These are phyloP conservation scores for Patella depressa DNA, from an alignment of 2,888 invertebrate species.

Conservation along the genomic window DNA sequence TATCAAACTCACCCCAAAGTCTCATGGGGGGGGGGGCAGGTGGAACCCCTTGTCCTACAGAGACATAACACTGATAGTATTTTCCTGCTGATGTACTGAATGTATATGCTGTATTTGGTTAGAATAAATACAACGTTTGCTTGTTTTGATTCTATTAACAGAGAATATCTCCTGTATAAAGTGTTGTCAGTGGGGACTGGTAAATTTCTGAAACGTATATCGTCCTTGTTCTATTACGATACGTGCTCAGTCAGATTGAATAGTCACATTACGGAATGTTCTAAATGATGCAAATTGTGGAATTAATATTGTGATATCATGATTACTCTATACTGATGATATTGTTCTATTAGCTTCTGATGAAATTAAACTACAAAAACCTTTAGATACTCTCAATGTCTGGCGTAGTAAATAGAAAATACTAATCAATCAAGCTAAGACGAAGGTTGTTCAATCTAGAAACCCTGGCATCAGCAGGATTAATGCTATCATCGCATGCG, in stretches of 20 bases:
- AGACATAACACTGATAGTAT: background rate
- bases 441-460: background rate
- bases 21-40: background rate
- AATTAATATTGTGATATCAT: background rate
- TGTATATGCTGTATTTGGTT: background rate
- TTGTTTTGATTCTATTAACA: background rate
- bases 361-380: background rate
- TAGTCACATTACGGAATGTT: background rate
- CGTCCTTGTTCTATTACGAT: background rate
- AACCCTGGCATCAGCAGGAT: background rate
- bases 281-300: background rate
- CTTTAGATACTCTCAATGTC: background rate
- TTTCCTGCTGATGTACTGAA: background rate
- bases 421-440: background rate
- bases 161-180: background rate
- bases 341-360: background rate
- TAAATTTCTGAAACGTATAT: background rate
- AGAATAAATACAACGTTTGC: background rate
- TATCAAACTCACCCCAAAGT: background rate
- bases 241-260: background rate
- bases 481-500: background rate
- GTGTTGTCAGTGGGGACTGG: background rate
- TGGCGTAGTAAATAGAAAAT: background rate
- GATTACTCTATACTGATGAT: background rate
- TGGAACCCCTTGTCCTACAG: background rate